A percentile compares a stretch with the other conserved stretches of the same genome.
Evolutionary conservation across 2,797 vertebrate species (phyloP).

Genomic region (Oceanodroma leucorhoa): DNA sequence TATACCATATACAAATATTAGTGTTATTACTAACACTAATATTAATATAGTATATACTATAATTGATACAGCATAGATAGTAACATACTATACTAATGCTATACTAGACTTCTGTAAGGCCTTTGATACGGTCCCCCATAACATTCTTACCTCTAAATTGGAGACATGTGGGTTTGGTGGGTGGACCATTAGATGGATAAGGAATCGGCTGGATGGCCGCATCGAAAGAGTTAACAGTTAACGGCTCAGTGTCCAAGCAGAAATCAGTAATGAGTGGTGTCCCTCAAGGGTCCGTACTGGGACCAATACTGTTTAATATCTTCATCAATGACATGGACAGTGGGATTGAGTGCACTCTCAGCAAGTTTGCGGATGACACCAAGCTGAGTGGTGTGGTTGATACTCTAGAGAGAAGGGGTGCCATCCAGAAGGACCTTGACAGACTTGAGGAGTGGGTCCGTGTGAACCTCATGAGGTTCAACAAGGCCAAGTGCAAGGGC

Average conservation of each 20-base stretch:
- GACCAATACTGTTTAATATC: neutral
- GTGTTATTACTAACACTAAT: neutral
- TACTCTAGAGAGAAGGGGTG: neutral
- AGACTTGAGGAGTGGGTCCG: neutral
- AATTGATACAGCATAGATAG: neutral
- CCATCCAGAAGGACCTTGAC: neutral
- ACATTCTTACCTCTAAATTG: neutral
- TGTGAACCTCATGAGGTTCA: neutral
- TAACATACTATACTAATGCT: neutral
- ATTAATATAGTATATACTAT: neutral
- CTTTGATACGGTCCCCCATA: neutral
- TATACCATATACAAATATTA: neutral
- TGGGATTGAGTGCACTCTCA: neutral
- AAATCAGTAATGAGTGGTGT: neutral
- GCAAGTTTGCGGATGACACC: neutral
- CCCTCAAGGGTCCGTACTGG: neutral
- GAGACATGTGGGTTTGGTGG: rapidly evolving
- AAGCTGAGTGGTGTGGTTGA: neutral
- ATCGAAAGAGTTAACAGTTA: neutral
- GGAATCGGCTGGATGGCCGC: neutral
- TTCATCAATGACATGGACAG: neutral
- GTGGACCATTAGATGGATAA: neutral
- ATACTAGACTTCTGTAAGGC: neutral
- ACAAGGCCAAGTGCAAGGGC: neutral
- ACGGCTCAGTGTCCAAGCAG: neutral